Evolutionary conservation across 2,888 invertebrate species (phyloP).

Genomic region (Vanessa cardui): DNA sequence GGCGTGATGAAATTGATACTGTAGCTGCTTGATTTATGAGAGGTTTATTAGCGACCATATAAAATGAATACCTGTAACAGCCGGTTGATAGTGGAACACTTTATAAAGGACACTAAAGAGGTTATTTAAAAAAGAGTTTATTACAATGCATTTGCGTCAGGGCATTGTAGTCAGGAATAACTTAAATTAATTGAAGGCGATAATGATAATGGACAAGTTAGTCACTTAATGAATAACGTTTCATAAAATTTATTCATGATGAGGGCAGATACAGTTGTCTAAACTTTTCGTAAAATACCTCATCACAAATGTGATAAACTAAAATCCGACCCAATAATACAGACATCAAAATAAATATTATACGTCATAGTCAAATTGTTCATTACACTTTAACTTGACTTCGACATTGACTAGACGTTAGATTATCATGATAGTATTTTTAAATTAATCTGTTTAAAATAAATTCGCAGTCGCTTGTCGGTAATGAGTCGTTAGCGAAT

Average conservation of each 20-base stretch:
- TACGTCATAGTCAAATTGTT: too few relatives aligned
- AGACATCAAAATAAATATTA: too few relatives aligned
- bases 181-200: too few relatives aligned
- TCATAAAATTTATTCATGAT: too few relatives aligned
- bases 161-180: too few relatives aligned
- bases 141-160: background rate
- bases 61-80: conserved; percentile 16
- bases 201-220: too few relatives aligned
- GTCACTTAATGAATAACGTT: too few relatives aligned
- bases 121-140: background rate
- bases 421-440: background rate
- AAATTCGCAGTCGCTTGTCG: background rate
- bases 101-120: background rate
- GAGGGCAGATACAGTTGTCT: too few relatives aligned
- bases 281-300: too few relatives aligned
- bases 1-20: conserved; percentile 42
- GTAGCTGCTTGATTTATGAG: conserved; percentile 21
- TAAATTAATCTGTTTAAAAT: background rate
- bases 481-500: background rate
- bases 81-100: conserved; percentile 7
- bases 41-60: conserved; percentile 12
- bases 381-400: too few relatives aligned
- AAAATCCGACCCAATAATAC: too few relatives aligned
- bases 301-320: too few relatives aligned
- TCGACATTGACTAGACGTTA: background rate